A percentile compares a stretch with the other conserved stretches of the same genome.
phyloP scores from a whole-genome alignment of 2,888 invertebrate species.

The Rosalia funebris region DNA sequence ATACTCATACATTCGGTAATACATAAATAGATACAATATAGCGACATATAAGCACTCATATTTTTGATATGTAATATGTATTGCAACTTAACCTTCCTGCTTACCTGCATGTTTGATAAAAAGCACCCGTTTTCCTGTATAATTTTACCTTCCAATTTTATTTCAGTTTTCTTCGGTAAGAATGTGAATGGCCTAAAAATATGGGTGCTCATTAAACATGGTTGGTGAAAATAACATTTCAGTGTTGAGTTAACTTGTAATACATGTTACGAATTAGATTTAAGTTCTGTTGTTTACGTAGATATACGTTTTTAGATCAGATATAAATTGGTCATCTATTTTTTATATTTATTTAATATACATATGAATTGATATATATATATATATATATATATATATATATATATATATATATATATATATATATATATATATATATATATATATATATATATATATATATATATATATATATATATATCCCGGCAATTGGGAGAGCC shows the following conservation, averaged over 20 bases:
- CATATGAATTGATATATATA: no score
- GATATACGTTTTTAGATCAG: no score
- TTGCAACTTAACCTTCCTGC: constrained; percentile 42
- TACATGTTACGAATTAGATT: constrained; percentile 13
- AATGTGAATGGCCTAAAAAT: constrained; percentile 32
- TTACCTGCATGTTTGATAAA: constrained; percentile 52
- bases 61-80: constrained; percentile 41
- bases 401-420: no score
- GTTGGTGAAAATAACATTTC: constrained; percentile 10
- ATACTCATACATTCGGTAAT: no score
- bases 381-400: no score
- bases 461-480: no score
- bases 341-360: no score
- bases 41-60: constrained; percentile 50
- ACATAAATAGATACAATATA: constrained; percentile 4
- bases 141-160: constrained; percentile 19
- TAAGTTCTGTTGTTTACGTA: constrained; percentile 1
- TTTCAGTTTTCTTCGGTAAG: background rate
- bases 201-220: constrained; percentile 49
- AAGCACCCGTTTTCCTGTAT: constrained; percentile 48
- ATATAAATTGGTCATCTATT: no score
- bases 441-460: no score
- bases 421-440: no score
- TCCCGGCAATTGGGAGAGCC: no score
- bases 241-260: constrained; percentile 42